These are phyloP conservation scores for Procambarus virginalis DNA, from an alignment of 1,140 invertebrate species.

Conservation along the genomic window DNA sequence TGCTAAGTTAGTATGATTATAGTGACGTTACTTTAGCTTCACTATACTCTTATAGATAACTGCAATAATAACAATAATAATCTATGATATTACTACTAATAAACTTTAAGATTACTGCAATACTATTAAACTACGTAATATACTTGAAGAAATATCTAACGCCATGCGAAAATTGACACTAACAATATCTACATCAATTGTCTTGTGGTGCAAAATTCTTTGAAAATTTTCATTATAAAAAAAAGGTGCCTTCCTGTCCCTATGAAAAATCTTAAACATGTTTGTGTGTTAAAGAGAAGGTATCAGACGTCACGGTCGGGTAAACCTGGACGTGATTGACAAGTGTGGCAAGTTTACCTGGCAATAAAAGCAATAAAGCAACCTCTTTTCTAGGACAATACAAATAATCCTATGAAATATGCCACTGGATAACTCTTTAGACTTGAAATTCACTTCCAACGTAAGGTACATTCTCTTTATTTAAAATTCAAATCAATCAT, in stretches of 20 bases:
- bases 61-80: not conserved
- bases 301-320: too few species aligned
- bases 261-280: not conserved
- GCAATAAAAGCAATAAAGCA: too few species aligned
- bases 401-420: too few species aligned
- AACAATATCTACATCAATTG: not conserved
- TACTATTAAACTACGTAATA: constrained; percentile 2
- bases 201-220: not conserved
- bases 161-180: not conserved
- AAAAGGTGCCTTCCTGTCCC: constrained; percentile 1
- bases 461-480: not conserved
- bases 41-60: not conserved
- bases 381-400: too few species aligned
- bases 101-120: not conserved
- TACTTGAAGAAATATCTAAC: not conserved
- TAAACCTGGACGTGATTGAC: too few species aligned
- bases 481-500: not conserved
- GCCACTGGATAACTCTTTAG: too few species aligned
- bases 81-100: not conserved
- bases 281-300: too few species aligned
- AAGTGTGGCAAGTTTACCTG: too few species aligned
- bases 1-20: too few species aligned
- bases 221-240: not conserved
- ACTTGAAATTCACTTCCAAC: too few species aligned
- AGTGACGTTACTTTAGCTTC: too few species aligned